Percentiles rank a stretch among this genome's conserved stretches.
These are phyloP conservation scores for Anabas testudineus DNA, from an alignment of 2,797 vertebrate genomes.

Conservation along the genomic window DNA sequence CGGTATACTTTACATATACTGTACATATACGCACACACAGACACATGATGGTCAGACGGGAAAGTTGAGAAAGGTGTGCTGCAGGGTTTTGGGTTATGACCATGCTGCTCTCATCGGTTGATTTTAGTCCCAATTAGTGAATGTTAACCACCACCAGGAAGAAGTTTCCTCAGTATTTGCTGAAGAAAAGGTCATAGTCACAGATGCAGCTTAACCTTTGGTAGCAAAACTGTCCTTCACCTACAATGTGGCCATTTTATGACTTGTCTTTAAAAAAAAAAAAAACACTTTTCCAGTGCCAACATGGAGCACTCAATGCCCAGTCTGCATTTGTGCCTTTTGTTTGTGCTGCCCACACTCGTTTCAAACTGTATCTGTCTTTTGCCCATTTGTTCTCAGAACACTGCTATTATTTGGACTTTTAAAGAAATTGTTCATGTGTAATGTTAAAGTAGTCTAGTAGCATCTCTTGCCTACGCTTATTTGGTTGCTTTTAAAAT, in stretches of 20 bases:
- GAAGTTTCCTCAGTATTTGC: background rate
- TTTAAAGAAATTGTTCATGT: slow-evolving; percentile 17
- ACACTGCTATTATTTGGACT: slow-evolving; percentile 36
- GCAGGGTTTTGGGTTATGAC: slow-evolving; percentile 30
- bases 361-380: slow-evolving; percentile 15
- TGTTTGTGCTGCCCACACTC: slow-evolving; percentile 18
- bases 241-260: slow-evolving; percentile 24
- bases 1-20: slow-evolving; percentile 25
- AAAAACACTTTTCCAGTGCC: slow-evolving; percentile 18
- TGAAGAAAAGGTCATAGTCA: background rate
- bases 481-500: slow-evolving; percentile 20
- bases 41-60: slow-evolving; percentile 16
- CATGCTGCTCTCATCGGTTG: slow-evolving; percentile 43
- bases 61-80: slow-evolving; percentile 17
- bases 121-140: slow-evolving; percentile 20
- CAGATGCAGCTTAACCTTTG: slow-evolving; percentile 20
- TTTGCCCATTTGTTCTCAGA: slow-evolving; percentile 34
- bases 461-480: no score
- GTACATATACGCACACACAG: slow-evolving; percentile 14
- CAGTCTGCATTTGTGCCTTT: slow-evolving; percentile 68
- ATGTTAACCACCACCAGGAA: slow-evolving; percentile 9
- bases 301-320: slow-evolving; percentile 21
- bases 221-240: slow-evolving; percentile 31
- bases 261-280: slow-evolving; percentile 21
- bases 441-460: slow-evolving; percentile 8